These are phyloP conservation scores for Mixornis gularis DNA, from an alignment of 2,113 vertebrate species.

Conservation along the genomic window DNA sequence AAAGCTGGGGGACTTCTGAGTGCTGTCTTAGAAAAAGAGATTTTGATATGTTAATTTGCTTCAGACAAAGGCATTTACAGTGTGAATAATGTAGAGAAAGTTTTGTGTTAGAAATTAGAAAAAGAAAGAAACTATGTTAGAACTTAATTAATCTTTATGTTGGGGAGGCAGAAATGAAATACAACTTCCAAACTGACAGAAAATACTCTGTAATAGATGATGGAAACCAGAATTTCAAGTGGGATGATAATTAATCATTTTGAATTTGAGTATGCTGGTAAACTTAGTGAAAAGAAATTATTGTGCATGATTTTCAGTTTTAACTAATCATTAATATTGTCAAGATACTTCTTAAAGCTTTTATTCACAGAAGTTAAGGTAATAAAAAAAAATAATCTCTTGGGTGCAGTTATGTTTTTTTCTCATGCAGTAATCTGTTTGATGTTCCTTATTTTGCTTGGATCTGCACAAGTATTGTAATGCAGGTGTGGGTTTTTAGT, in stretches of 20 bases:
- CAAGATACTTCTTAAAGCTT: neutral
- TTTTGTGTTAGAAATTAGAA: neutral
- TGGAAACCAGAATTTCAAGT: constrained; percentile 11
- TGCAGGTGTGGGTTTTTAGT: neutral
- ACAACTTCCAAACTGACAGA: neutral
- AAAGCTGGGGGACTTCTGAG: neutral
- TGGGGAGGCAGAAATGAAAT: neutral
- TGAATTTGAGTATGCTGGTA: neutral
- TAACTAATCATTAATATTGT: neutral
- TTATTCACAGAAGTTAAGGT: neutral
- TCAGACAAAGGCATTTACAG: neutral
- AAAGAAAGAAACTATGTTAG: neutral
- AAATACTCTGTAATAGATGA: neutral
- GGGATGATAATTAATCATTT: neutral
- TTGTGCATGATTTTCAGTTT: neutral
- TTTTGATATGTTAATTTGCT: neutral
- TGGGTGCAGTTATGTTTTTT: neutral
- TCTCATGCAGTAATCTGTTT: neutral
- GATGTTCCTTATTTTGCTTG: neutral
- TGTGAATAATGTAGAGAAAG: neutral
- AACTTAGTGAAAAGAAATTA: neutral
- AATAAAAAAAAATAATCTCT: neutral
- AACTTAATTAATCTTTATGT: neutral
- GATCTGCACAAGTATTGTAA: neutral
- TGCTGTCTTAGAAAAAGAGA: neutral